Conservation (phyloP, 2,113 vertebrate genomes). For the Rattus norvegicus region GRCr8 NC_086025.1:85372001-85372500, state of each 20-base stretch:
- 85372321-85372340: background rate
- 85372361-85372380: background rate
- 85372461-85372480: background rate
- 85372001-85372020: background rate
- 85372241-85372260: background rate
- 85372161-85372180: background rate
- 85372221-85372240: constrained; percentile 1
- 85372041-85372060: background rate
- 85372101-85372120: background rate
- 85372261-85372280: background rate
- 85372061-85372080: background rate
- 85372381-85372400: background rate
- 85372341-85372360: background rate
- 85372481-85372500: background rate
- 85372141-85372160: background rate
- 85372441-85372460: background rate
- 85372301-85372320: background rate
- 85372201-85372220: background rate
- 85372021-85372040: background rate
- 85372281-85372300: background rate
- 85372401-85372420: background rate
- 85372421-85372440: background rate
- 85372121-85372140: background rate
- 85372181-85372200: background rate
- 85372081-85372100: background rate